These are phyloP conservation scores for Megastigmus dorsalis DNA, from an alignment of 2,888 invertebrate genomes.

Conservation along the genomic window DNA sequence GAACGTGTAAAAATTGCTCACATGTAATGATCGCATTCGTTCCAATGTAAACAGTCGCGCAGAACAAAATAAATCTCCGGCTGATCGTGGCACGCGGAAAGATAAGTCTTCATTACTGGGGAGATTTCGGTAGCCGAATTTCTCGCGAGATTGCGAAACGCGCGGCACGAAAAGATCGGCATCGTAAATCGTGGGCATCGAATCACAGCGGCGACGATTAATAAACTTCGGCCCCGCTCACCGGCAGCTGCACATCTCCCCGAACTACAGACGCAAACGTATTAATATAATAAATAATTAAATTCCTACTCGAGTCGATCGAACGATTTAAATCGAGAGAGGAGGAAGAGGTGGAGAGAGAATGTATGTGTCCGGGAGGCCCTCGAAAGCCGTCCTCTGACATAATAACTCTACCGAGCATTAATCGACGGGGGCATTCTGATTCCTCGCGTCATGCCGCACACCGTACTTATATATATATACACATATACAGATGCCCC, in stretches of 20 bases:
- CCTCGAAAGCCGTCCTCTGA: neutral
- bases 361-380: neutral
- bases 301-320: conserved; percentile 5
- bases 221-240: conserved; percentile 52
- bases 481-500: no score
- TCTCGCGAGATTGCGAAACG: neutral
- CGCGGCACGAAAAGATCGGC: conserved; percentile 39
- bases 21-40: conserved; percentile 14
- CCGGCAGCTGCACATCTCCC: conserved; percentile 14
- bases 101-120: conserved; percentile 16
- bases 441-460: conserved; percentile 45
- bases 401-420: conserved; percentile 44
- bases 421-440: conserved; percentile 40
- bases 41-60: no score
- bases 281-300: conserved; percentile 47
- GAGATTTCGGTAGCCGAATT: conserved; percentile 6
- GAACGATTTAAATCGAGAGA: conserved; percentile 31
- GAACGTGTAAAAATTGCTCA: no score
- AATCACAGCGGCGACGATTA: conserved; percentile 54
- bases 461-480: conserved; percentile 35
- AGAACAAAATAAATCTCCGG: neutral
- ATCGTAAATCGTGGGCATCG: conserved; percentile 51
- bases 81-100: neutral
- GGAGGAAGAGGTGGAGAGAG: neutral
- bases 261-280: conserved; percentile 43